phyloP scores from a whole-genome alignment of 2,888 invertebrate genomes.

The Aphrophora alni region DNA sequence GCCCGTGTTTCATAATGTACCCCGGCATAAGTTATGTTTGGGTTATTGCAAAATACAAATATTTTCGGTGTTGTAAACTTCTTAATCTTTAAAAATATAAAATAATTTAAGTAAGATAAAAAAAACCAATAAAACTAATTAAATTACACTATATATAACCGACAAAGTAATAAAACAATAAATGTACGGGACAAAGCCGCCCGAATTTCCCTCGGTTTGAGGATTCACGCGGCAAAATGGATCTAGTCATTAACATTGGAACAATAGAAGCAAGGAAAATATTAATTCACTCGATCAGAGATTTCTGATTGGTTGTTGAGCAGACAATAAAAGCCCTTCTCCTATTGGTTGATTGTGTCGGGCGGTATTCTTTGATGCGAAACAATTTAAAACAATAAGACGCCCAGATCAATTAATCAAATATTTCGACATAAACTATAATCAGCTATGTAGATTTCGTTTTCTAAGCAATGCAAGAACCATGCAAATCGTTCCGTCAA shows the following conservation, averaged over 20 bases:
- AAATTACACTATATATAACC: too few relatives aligned
- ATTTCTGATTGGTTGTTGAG: slow-evolving; percentile 31
- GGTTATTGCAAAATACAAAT: too few relatives aligned
- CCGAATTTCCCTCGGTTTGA: too few relatives aligned
- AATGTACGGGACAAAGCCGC: too few relatives aligned
- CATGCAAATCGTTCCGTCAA: background rate
- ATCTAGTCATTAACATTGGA: background rate
- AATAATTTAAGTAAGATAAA: too few relatives aligned
- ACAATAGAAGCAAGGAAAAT: slow-evolving; percentile 12
- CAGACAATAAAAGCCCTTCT: slow-evolving; percentile 34
- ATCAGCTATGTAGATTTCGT: background rate
- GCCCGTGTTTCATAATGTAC: too few relatives aligned
- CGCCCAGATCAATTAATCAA: background rate
- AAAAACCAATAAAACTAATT: too few relatives aligned
- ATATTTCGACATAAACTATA: background rate
- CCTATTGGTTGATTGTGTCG: slow-evolving; percentile 35
- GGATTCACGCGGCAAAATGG: background rate
- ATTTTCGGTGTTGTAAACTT: too few relatives aligned
- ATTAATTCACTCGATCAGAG: slow-evolving; percentile 33
- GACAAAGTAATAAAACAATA: too few relatives aligned
- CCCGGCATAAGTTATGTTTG: too few relatives aligned
- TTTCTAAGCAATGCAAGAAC: background rate
- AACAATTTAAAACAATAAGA: background rate
- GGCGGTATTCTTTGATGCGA: background rate
- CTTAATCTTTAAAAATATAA: too few relatives aligned